Conservation (phyloP, 2,888 invertebrate genomes). For the Meiosimyza decipiens region DNA sequence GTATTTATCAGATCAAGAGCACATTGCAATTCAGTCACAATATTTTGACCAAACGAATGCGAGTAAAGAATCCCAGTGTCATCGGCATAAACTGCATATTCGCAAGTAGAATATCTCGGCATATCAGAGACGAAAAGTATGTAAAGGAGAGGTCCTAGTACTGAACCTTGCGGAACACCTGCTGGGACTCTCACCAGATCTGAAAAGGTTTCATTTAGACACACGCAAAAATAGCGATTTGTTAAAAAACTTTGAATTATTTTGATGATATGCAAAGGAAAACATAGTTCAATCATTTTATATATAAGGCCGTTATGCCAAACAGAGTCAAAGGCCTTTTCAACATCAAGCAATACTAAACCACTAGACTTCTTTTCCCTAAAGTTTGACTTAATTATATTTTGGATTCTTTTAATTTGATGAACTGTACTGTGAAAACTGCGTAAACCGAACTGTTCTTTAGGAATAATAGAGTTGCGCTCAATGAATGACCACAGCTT, state of each 20-base stretch:
- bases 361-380: background rate
- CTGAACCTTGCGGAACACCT: background rate
- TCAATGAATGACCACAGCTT: background rate
- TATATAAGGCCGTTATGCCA: background rate
- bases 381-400: background rate
- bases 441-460: background rate
- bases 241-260: slow-evolving; percentile 1
- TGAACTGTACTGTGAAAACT: background rate
- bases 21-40: too few species aligned
- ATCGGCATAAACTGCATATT: slow-evolving; percentile 5
- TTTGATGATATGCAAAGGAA: background rate
- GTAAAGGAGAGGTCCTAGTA: too few species aligned
- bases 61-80: slow-evolving; percentile 4
- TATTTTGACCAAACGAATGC: too few species aligned
- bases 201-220: background rate
- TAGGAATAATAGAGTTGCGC: background rate
- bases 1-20: too few species aligned
- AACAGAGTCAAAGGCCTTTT: too few species aligned
- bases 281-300: background rate
- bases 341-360: background rate
- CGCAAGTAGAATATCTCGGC: too few species aligned
- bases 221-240: slow-evolving; percentile 6
- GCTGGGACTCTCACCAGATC: background rate
- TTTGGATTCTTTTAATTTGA: slow-evolving; percentile 4
- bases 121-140: too few species aligned